A percentile compares a stretch with the other conserved stretches of the same genome.
These are phyloP conservation scores for Struthidea cinerea DNA, from an alignment of 2,113 vertebrate genomes.

Conservation along the genomic window DNA sequence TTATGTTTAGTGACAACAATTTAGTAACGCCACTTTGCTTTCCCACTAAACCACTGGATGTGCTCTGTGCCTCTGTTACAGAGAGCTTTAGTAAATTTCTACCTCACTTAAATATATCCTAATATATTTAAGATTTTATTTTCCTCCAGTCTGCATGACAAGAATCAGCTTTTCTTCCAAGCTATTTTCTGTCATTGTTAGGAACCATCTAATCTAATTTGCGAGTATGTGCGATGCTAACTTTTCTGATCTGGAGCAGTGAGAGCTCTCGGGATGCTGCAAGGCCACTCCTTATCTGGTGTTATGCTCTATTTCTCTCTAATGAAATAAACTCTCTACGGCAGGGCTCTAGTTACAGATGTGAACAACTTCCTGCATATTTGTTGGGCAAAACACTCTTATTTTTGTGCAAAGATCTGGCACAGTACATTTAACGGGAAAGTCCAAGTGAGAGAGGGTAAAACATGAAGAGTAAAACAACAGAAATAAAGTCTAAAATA, in stretches of 20 bases:
- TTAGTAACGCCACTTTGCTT: neutral
- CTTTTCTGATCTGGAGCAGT: neutral
- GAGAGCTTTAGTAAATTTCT: neutral
- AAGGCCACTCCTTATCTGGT: neutral
- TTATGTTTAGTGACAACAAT: neutral
- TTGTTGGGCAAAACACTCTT: neutral
- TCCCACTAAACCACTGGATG: neutral
- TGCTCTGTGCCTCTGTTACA: neutral
- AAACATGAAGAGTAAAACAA: neutral
- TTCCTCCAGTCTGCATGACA: neutral
- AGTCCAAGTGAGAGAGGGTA: neutral
- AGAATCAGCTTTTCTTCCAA: neutral
- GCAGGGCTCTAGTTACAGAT: neutral
- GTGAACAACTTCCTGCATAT: neutral
- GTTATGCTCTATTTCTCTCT: neutral
- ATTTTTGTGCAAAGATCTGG: neutral
- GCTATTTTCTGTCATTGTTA: neutral
- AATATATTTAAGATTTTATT: neutral
- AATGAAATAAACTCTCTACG: neutral
- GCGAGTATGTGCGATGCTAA: neutral
- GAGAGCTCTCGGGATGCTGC: neutral
- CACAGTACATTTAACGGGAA: neutral
- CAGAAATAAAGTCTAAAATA: neutral
- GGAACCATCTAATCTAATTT: neutral
- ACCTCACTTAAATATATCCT: neutral